Percentiles rank a stretch among this genome's conserved stretches.
Evolutionary conservation across 2,888 invertebrate genomes (phyloP).

Genomic region (Pollenia labialis): DNA sequence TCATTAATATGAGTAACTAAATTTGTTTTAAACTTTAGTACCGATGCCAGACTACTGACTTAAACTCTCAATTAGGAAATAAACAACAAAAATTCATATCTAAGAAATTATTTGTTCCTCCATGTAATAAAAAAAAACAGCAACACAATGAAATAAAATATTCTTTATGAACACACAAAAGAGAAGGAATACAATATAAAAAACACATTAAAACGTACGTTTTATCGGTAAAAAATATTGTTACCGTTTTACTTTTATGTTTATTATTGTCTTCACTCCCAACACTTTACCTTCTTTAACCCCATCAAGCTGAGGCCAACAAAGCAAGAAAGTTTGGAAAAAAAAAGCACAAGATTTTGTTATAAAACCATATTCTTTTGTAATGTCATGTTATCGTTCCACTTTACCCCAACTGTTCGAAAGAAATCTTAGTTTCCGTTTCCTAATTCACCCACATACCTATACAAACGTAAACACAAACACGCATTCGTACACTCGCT

Average conservation of each 20-base stretch:
- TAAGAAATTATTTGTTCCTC: neutral
- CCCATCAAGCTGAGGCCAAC: slow-evolving; percentile 8
- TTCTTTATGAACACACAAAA: slow-evolving; percentile 50
- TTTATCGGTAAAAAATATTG: slow-evolving; percentile 32
- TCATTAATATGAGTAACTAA: too few relatives aligned
- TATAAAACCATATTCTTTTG: slow-evolving; percentile 43
- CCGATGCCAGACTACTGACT: too few relatives aligned
- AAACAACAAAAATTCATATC: neutral
- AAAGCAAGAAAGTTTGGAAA: neutral
- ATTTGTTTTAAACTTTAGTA: too few relatives aligned
- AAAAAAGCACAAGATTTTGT: slow-evolving; percentile 16
- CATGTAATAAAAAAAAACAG: slow-evolving; percentile 6
- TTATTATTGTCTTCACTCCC: slow-evolving; percentile 38
- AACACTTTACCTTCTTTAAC: slow-evolving; percentile 24
- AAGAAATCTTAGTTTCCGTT: slow-evolving; percentile 49
- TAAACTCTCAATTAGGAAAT: too few relatives aligned
- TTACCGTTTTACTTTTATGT: slow-evolving; percentile 19
- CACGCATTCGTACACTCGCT: slow-evolving; percentile 12
- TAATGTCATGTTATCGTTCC: slow-evolving; percentile 27
- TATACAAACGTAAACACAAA: neutral
- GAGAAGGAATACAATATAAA: slow-evolving; percentile 15
- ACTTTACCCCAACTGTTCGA: slow-evolving; percentile 15
- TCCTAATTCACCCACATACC: slow-evolving; percentile 15
- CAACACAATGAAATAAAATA: slow-evolving; percentile 38
- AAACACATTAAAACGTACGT: slow-evolving; percentile 41